These are phyloP conservation scores for Meda fulgida DNA, from an alignment of 2,797 vertebrate species.

Conservation along the genomic window DNA sequence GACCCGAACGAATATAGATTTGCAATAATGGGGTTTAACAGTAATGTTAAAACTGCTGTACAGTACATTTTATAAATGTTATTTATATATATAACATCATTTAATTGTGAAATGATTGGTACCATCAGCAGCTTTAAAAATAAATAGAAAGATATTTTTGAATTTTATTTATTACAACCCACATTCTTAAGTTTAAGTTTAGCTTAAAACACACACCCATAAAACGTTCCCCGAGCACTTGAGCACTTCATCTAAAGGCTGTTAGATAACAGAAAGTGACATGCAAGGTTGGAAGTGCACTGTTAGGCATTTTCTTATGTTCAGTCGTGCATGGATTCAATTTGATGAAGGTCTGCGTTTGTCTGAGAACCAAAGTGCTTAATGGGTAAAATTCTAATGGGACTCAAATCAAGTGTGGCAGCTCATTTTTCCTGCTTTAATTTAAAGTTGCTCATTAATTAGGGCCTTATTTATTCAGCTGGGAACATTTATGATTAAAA, in stretches of 20 bases:
- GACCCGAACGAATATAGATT: background rate
- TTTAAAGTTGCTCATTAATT: constrained; percentile 76
- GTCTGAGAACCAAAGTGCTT: constrained; percentile 62
- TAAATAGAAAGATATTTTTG: constrained; percentile 7
- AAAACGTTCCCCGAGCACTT: background rate
- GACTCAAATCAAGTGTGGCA: constrained; percentile 75
- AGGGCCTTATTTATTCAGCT: constrained; percentile 77
- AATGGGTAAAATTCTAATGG: constrained; percentile 74
- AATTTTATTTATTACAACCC: background rate
- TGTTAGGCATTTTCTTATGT: constrained; percentile 71
- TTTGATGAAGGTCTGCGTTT: constrained; percentile 69
- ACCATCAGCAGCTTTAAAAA: constrained; percentile 11
- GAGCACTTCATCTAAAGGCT: constrained; percentile 23
- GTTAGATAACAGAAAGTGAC: constrained; percentile 70
- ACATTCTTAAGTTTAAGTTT: background rate
- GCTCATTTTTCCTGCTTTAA: constrained; percentile 67
- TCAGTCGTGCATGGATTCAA: constrained; percentile 66
- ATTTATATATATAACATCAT: background rate
- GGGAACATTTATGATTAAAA: constrained; percentile 71
- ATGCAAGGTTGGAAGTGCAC: constrained; percentile 70
- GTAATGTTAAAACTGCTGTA: background rate
- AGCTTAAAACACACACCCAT: background rate
- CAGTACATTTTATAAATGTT: background rate
- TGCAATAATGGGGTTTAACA: background rate
- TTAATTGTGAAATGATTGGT: background rate